phyloP scores from a whole-genome alignment of 1,140 invertebrate genomes.

The Pseudomyrmex gracilis region DNA sequence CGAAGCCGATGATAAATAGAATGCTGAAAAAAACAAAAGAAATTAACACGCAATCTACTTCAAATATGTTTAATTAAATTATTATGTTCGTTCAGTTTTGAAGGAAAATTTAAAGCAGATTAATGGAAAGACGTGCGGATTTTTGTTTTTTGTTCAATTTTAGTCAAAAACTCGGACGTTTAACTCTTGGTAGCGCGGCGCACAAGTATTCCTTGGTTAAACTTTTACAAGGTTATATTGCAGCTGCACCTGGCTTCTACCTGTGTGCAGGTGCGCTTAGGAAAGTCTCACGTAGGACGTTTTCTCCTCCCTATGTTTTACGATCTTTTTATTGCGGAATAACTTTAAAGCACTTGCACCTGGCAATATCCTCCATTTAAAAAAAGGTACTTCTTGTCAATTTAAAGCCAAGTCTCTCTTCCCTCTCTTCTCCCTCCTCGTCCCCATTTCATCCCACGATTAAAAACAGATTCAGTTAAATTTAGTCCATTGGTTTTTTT shows the following conservation, averaged over 20 bases:
- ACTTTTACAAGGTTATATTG: slow-evolving; percentile 42
- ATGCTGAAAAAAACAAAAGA: not conserved
- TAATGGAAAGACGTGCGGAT: not conserved
- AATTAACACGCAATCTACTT: not conserved
- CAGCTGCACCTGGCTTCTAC: slow-evolving; percentile 68
- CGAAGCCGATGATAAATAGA: not conserved
- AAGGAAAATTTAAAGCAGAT: no score
- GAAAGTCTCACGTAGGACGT: slow-evolving; percentile 37
- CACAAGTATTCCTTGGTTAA: not conserved
- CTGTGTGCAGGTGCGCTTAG: slow-evolving; percentile 71
- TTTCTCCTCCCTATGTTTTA: slow-evolving; percentile 3
- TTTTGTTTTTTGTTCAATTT: not conserved
- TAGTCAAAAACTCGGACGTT: not conserved
- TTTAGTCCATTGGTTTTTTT: not conserved
- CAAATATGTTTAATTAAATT: no score
- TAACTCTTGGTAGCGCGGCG: not conserved
- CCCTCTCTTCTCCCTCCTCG: no score
- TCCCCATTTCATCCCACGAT: no score
- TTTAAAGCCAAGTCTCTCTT: not conserved
- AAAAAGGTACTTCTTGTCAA: not conserved
- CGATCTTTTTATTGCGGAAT: slow-evolving; percentile 3
- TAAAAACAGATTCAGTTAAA: slow-evolving; percentile 9
- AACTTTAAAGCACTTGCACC: slow-evolving; percentile 7
- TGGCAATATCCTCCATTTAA: not conserved
- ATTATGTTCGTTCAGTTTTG: no score